Percentiles rank a stretch among this genome's conserved stretches.
These are phyloP conservation scores for Vulpes lagopus DNA, from an alignment of 2,113 vertebrate species.

Conservation along the genomic window DNA sequence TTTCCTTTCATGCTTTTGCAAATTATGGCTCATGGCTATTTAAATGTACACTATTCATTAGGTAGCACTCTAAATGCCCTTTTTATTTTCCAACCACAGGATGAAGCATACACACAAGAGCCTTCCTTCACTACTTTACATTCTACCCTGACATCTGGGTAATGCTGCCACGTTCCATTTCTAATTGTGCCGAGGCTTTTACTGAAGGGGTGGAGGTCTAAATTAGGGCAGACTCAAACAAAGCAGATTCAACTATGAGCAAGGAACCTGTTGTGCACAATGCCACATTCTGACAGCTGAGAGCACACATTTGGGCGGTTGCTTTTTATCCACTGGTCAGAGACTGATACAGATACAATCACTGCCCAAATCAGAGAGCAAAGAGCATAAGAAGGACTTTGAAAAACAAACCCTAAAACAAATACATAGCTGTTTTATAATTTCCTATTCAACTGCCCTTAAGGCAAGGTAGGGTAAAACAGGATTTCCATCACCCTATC, in stretches of 20 bases:
- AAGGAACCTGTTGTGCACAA: slow-evolving; percentile 56
- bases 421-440: background rate
- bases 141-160: slow-evolving; percentile 70
- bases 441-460: slow-evolving; percentile 27
- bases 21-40: slow-evolving; percentile 73
- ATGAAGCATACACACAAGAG: slow-evolving; percentile 60
- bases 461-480: slow-evolving; percentile 4
- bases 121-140: slow-evolving; percentile 62
- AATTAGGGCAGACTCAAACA: slow-evolving; percentile 47
- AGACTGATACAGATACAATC: slow-evolving; percentile 57
- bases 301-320: background rate
- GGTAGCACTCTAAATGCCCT: slow-evolving; percentile 70
- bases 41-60: slow-evolving; percentile 76
- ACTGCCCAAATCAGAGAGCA: background rate
- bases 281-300: slow-evolving; percentile 49
- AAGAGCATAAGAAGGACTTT: slow-evolving; percentile 12
- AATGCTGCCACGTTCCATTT: slow-evolving; percentile 27
- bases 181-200: slow-evolving; percentile 55
- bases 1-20: slow-evolving; percentile 72
- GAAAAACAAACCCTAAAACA: slow-evolving; percentile 50
- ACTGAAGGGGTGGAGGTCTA: slow-evolving; percentile 53
- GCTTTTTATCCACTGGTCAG: slow-evolving; percentile 59
- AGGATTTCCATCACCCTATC: slow-evolving; percentile 28
- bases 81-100: slow-evolving; percentile 72
- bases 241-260: slow-evolving; percentile 6